Evolutionary conservation across 2,797 vertebrate species (phyloP).

Genomic region (Cheirogaleus major): DNA sequence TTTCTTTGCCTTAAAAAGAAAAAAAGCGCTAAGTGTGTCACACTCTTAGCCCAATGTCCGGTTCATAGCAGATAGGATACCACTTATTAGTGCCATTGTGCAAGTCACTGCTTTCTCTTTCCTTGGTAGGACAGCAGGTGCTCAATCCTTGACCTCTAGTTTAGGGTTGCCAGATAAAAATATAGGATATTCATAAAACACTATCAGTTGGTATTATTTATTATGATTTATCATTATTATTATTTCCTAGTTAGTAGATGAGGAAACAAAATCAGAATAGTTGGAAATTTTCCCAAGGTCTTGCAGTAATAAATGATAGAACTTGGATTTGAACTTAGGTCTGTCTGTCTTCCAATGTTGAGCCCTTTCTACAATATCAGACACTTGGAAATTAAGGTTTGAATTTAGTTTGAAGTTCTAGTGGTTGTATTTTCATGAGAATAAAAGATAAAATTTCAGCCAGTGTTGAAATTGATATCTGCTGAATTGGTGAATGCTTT

Average conservation of each 20-base stretch:
- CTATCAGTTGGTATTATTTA: not conserved
- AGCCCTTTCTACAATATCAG: not conserved
- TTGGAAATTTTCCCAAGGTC: not conserved
- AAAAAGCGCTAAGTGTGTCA: not conserved
- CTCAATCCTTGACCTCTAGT: not conserved
- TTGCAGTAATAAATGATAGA: not conserved
- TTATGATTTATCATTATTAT: not conserved
- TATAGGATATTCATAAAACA: not conserved
- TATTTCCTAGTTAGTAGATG: not conserved
- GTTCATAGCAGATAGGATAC: not conserved
- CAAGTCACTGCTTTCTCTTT: not conserved
- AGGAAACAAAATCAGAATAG: not conserved
- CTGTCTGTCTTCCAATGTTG: not conserved
- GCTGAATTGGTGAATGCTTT: not conserved
- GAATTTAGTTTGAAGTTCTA: not conserved
- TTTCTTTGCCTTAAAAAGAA: not conserved
- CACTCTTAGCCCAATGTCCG: not conserved
- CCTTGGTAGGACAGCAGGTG: not conserved
- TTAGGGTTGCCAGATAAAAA: not conserved
- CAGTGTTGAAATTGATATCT: not conserved
- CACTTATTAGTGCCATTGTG: not conserved
- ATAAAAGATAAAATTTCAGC: constrained; percentile 7
- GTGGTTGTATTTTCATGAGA: not conserved
- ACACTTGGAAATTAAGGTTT: not conserved
- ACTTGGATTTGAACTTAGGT: not conserved